Evolutionary conservation across 2,888 invertebrate species (phyloP).

Genomic region (Tetheella fluctuosa): DNA sequence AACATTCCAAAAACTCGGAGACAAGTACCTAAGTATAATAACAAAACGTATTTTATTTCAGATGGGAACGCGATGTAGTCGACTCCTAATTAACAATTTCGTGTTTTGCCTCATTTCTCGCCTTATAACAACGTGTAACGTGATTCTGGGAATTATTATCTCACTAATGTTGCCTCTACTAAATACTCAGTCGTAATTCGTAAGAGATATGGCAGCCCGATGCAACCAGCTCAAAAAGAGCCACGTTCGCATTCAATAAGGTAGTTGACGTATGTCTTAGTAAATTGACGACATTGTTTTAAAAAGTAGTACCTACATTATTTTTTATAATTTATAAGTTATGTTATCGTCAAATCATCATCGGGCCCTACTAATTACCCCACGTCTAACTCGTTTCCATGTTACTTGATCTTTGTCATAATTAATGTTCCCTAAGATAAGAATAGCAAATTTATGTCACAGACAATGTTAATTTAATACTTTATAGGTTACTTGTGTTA

Average conservation of each 20-base stretch:
- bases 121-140: constrained; percentile 54
- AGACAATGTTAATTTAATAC: constrained; percentile 30
- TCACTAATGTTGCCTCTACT: constrained; percentile 62
- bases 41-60: constrained; percentile 55
- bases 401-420: constrained; percentile 52
- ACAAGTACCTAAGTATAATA: constrained; percentile 35
- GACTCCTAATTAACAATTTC: constrained; percentile 67
- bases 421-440: constrained; percentile 37
- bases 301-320: constrained; percentile 22
- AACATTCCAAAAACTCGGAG: constrained; percentile 34
- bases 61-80: constrained; percentile 42
- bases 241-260: neutral
- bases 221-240: constrained; percentile 34
- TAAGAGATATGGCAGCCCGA: constrained; percentile 56
- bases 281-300: constrained; percentile 20
- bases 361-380: constrained; percentile 59
- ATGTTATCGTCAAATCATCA: constrained; percentile 42
- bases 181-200: constrained; percentile 65
- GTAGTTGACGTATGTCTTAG: constrained; percentile 6
- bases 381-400: constrained; percentile 45
- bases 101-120: constrained; percentile 60
- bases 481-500: constrained; percentile 47
- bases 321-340: constrained; percentile 30
- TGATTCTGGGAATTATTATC: constrained; percentile 74
- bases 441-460: constrained; percentile 35